These are phyloP conservation scores for Armadillidium nasatum DNA, from an alignment of 1,140 invertebrate species.

Conservation along the genomic window DNA sequence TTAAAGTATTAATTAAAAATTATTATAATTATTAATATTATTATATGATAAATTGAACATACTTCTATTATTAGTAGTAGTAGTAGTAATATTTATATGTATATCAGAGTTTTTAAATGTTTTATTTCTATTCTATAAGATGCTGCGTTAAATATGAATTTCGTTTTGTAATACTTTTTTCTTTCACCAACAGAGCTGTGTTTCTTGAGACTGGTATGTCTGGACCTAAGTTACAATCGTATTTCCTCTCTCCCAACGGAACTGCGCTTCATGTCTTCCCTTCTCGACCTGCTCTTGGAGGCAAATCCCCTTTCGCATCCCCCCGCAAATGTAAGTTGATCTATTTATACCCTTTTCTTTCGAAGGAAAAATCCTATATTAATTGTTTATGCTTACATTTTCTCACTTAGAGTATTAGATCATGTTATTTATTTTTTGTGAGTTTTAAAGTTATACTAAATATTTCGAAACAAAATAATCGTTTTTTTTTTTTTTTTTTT, in stretches of 20 bases:
- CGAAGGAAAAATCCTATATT: background rate
- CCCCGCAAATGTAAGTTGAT: slow-evolving; percentile 76
- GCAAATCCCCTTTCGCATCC: slow-evolving; percentile 69
- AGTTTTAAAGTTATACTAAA: background rate
- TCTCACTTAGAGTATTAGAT: background rate
- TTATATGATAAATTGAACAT: no score
- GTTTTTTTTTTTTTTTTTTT: background rate
- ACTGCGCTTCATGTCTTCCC: slow-evolving; percentile 47
- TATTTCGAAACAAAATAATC: no score
- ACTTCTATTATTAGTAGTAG: no score
- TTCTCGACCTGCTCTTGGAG: slow-evolving; percentile 48
- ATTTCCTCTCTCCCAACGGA: slow-evolving; percentile 63
- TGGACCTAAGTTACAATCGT: slow-evolving; percentile 74
- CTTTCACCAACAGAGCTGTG: slow-evolving; percentile 35
- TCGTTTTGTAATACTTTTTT: no score
- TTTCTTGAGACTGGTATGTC: slow-evolving; percentile 59
- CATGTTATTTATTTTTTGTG: background rate
- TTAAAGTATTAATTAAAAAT: no score
- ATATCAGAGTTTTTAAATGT: no score
- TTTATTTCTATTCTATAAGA: no score
- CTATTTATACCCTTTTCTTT: no score
- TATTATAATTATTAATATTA: no score
- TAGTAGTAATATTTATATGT: no score
- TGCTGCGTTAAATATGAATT: no score
- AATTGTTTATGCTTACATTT: slow-evolving; percentile 4